Evolutionary conservation across 2,888 invertebrate genomes (phyloP), one percentile per base, ranked within the genome.

Genomic region (Dasypolia templi): DNA sequence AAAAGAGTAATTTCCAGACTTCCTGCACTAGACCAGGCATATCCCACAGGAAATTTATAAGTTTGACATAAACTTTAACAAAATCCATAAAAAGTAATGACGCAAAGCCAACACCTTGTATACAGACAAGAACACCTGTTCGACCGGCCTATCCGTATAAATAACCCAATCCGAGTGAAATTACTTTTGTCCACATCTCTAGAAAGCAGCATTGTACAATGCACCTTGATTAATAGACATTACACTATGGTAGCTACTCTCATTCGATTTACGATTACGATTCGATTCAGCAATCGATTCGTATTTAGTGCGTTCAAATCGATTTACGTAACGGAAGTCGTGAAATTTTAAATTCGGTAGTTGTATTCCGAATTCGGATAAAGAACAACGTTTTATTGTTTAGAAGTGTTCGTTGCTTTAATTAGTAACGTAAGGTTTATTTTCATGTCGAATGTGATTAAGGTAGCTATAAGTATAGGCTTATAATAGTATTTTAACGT

Each of bases 91-190:
- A 29, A n/a, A 64, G 19, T 49, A 17, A 51, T 19, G 2, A 53
- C 3, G 17, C 6, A 35, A 19, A 35, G 3, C 1, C 49, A 89
- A 79, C 94, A 91, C 66, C 88, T 91, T 93, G 92, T 94, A 92
- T 87, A 85, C 66, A 76, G 72, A 72, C 77, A 74, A 81, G 82
- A 86, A 91, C 95, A 95, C 95, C 95, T 95, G 95, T 93, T 90
- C 87, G 81, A 85, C 86, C 88, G 84, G 89, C 88, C 89, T 83
- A 79, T 72, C 75, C 88, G 89, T 91, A 94, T 95, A 94, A 95
- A 95, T 95, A 93, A 93, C 92, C 89, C 88, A 92, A 93, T 93
- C 90, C 91, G 90, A 90, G 94, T 93, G 93, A 94, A 95, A 95
- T 95, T 92, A 92, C 91, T 92, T 94, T 93, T 95, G 93, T 94